Evolutionary conservation across 1,140 invertebrate species (phyloP).

Genomic region (Onthophagus taurus): DNA sequence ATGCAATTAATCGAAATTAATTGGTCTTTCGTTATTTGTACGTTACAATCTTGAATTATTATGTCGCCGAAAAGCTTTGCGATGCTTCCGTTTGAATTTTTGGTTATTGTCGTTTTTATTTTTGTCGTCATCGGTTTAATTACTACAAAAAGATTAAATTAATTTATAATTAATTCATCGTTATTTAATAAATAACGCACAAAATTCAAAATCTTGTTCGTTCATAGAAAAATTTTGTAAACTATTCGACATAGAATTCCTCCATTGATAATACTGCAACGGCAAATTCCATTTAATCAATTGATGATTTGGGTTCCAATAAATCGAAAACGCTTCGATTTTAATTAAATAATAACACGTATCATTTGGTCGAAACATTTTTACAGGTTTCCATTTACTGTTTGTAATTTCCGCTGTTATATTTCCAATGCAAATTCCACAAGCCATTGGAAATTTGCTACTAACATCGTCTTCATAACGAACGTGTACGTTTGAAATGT

Average conservation of each 20-base stretch:
- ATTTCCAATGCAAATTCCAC: constrained; percentile 69
- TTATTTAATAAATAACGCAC: constrained; percentile 19
- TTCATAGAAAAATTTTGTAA: constrained; percentile 69
- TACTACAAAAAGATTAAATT: constrained; percentile 30
- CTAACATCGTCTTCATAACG: constrained; percentile 71
- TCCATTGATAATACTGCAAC: constrained; percentile 53
- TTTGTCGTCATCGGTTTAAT: constrained; percentile 50
- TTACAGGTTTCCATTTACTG: constrained; percentile 72
- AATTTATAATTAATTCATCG: not conserved
- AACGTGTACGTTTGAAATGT: constrained; percentile 70
- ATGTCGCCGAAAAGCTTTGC: constrained; percentile 65
- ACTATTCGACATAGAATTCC: constrained; percentile 58
- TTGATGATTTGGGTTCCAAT: constrained; percentile 60
- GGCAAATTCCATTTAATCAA: constrained; percentile 47
- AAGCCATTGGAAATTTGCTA: constrained; percentile 56
- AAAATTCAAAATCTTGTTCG: constrained; percentile 35
- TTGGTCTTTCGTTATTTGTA: constrained; percentile 63
- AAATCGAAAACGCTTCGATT: constrained; percentile 64
- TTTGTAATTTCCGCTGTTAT: constrained; percentile 74
- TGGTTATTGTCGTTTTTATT: constrained; percentile 71
- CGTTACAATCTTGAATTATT: constrained; percentile 65
- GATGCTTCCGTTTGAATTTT: constrained; percentile 58
- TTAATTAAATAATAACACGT: constrained; percentile 70
- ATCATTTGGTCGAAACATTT: constrained; percentile 50
- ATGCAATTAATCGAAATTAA: constrained; percentile 60